Percentiles rank a stretch among this genome's conserved stretches.
Conservation (phyloP, 2,113 vertebrate species). For the Megaptera novaeangliae region DNA sequence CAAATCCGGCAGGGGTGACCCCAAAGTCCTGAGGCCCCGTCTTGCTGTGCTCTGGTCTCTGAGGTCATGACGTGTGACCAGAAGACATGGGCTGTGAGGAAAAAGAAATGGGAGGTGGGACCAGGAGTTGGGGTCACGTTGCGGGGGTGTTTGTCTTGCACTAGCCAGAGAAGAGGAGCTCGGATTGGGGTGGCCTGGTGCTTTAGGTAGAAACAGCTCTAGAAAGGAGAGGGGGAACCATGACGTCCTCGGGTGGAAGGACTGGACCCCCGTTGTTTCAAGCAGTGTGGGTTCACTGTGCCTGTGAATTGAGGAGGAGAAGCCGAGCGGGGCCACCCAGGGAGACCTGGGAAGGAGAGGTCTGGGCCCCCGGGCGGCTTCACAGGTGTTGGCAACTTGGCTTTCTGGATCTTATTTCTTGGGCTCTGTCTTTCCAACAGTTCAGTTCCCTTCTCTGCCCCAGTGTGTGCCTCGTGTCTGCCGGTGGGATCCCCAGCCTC, state of each 20-base stretch:
- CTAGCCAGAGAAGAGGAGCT: background rate
- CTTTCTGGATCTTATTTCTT: background rate
- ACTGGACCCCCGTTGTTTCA: background rate
- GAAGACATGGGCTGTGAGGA: background rate
- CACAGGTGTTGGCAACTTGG: background rate
- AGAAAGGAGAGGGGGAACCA: background rate
- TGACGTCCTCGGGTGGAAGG: background rate
- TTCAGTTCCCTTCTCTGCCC: background rate
- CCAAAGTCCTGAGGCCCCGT: background rate
- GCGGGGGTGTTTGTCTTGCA: no score
- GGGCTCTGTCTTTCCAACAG: background rate
- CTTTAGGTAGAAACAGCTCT: background rate
- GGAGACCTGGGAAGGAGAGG: background rate
- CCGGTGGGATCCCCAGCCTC: background rate
- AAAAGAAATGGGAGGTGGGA: no score
- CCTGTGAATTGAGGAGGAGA: background rate
- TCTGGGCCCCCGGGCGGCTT: background rate
- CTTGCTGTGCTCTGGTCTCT: background rate
- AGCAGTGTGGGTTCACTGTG: accelerated
- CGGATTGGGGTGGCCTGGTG: background rate
- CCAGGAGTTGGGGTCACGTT: accelerated
- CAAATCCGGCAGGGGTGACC: background rate
- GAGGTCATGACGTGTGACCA: no score
- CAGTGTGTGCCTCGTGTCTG: background rate
- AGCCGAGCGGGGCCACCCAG: background rate